Conservation (phyloP, 2,888 invertebrate species). For the Agrochola circellaris region DNA sequence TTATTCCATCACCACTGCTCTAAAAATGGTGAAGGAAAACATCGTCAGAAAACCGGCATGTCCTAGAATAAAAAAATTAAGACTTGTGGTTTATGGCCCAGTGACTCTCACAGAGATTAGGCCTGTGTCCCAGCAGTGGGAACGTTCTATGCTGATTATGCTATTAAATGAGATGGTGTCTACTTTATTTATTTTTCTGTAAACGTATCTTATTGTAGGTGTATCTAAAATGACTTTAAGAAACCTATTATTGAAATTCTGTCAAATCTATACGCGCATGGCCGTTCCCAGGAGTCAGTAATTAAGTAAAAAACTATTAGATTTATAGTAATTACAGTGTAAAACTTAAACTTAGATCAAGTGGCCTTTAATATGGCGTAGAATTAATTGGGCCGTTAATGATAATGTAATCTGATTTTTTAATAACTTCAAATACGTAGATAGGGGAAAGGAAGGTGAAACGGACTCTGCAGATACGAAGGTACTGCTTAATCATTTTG, state of each 20-base stretch:
- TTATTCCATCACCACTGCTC: too few species aligned
- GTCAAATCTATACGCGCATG: neutral
- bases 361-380: neutral
- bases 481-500: too few species aligned
- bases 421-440: slow-evolving; percentile 1
- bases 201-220: neutral
- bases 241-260: neutral
- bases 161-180: neutral
- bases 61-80: too few species aligned
- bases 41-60: too few species aligned
- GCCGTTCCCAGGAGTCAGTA: neutral
- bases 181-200: neutral
- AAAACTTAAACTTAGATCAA: slow-evolving; percentile 12
- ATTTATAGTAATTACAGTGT: slow-evolving; percentile 6
- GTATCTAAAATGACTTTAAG: neutral
- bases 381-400: neutral
- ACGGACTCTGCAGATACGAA: too few species aligned
- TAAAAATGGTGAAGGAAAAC: too few species aligned
- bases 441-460: too few species aligned
- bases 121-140: too few species aligned
- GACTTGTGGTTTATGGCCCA: too few species aligned
- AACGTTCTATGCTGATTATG: too few species aligned
- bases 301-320: slow-evolving; percentile 7
- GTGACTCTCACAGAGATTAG: too few species aligned
- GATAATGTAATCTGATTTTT: neutral